Percentiles rank a stretch among this genome's conserved stretches.
Evolutionary conservation across 2,888 invertebrate species (phyloP).

Genomic region (Eilema caniola): DNA sequence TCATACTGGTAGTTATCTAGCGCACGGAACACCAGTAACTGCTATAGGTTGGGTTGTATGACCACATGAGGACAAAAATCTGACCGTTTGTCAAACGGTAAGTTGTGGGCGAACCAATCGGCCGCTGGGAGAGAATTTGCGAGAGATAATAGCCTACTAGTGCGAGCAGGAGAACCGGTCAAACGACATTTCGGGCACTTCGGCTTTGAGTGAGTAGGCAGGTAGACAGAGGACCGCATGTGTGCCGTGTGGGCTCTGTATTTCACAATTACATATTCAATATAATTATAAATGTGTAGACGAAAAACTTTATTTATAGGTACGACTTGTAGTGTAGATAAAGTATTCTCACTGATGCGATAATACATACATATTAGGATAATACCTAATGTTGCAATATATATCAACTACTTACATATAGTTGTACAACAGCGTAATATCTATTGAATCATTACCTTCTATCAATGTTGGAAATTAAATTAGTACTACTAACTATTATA

Average conservation of each 20-base stretch:
- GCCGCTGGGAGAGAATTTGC: conserved; percentile 81
- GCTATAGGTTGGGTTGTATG: conserved; percentile 35
- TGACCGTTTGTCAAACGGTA: conserved; percentile 71
- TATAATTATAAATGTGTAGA: not conserved
- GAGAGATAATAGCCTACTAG: conserved; percentile 67
- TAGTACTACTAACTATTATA: too few species aligned
- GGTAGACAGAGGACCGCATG: conserved; percentile 19
- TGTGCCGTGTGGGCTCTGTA: conserved; percentile 6
- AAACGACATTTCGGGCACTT: conserved; percentile 73
- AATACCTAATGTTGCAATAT: too few species aligned
- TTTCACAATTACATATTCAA: not conserved
- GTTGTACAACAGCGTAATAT: too few species aligned
- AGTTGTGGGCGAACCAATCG: conserved; percentile 71
- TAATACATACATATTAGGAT: too few species aligned
- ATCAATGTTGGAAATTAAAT: too few species aligned
- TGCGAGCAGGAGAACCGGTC: conserved; percentile 82
- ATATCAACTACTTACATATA: too few species aligned
- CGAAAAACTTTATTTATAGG: not conserved
- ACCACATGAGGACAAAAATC: conserved; percentile 65
- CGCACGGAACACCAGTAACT: conserved; percentile 30
- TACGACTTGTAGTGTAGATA: not conserved
- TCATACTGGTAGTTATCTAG: conserved; percentile 13
- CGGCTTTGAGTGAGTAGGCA: conserved; percentile 60
- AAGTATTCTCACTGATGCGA: too few species aligned
- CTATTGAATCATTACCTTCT: too few species aligned